Base-by-base conservation (phyloP, 2,797 vertebrate species). In the Tarsius wallacei region DNA sequence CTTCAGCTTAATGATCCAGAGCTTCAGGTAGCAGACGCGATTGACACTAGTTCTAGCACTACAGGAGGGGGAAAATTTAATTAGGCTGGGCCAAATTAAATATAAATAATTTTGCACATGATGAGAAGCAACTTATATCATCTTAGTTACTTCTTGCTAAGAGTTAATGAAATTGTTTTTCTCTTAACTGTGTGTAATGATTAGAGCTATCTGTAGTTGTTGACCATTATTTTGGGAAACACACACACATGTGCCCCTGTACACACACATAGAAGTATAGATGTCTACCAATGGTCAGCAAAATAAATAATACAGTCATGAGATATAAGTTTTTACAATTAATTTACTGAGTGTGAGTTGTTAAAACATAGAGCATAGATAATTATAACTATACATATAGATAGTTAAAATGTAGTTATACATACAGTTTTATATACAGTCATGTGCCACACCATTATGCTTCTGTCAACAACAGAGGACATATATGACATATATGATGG, bases 91-190 rank as follows among this genome's bases (percentile, higher is more conserved):
- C 7, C 1, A 80, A 88, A 55, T 81, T 74, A 86, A 81, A 93
- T 28, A 76, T 2, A 89, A 83, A 87, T 63, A 71, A 49, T 64
- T 86, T 61, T 47, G 1, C 26, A 74, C 31, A 28, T 93, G 74
- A 57, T 31, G 42, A 96, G 8, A 92, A 93, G 16, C 10, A 89
- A 91, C 11, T 68, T 63, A 68, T 7, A 6, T 73, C 70, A 74
- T 31, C 31, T 87, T 74, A 83, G 64, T 63, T 88, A 36, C 31
- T 86, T 61, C 51, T 78, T 71, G 80, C 22, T 76, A 51, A 80
- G 64, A 93, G 64, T 93, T 66, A 76, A 77, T 51, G 22, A 70
- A 82, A 86, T 47, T 96, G 49, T 5, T 93, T 94, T 86, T 81
- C 17, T 61, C 70, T 90, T 61, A 55, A 61, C 42, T 42, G 66